phyloP scores from a whole-genome alignment of 1,140 invertebrate species.

The Temnothorax curvispinosus region DNA sequence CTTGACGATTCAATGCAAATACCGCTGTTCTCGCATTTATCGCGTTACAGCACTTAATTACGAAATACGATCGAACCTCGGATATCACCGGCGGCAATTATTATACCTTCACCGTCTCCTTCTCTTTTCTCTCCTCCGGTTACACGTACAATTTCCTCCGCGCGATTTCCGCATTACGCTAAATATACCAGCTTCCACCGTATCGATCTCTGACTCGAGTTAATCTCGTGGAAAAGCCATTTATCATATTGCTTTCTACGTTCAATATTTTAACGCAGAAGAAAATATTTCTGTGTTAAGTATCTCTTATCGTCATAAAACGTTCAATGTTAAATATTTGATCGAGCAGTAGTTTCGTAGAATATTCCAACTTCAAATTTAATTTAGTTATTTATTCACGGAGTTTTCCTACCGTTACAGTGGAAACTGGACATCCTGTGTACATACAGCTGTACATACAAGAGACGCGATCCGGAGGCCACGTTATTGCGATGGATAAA shows the following conservation, averaged over 20 bases:
- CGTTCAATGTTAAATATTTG: not conserved
- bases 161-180: not conserved
- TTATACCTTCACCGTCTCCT: not conserved
- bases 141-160: not conserved
- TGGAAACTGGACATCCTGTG: not conserved
- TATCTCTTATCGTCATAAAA: not conserved
- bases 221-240: not conserved
- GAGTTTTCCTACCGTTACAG: not conserved
- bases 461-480: not conserved
- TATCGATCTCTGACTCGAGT: not conserved
- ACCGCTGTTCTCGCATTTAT: not conserved
- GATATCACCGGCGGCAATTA: not conserved
- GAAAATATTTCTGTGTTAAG: not conserved
- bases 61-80: not conserved
- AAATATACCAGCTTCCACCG: not conserved
- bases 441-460: too few relatives aligned
- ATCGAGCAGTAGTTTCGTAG: not conserved
- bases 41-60: constrained; percentile 1
- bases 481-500: not conserved
- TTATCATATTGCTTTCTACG: not conserved
- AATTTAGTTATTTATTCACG: not conserved
- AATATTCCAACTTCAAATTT: not conserved
- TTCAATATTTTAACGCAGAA: not conserved
- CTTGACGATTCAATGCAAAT: not conserved
- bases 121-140: not conserved